These are phyloP conservation scores for Hippocampus guttulatus DNA, from an alignment of 2,113 vertebrate genomes.

Conservation along the genomic window DNA sequence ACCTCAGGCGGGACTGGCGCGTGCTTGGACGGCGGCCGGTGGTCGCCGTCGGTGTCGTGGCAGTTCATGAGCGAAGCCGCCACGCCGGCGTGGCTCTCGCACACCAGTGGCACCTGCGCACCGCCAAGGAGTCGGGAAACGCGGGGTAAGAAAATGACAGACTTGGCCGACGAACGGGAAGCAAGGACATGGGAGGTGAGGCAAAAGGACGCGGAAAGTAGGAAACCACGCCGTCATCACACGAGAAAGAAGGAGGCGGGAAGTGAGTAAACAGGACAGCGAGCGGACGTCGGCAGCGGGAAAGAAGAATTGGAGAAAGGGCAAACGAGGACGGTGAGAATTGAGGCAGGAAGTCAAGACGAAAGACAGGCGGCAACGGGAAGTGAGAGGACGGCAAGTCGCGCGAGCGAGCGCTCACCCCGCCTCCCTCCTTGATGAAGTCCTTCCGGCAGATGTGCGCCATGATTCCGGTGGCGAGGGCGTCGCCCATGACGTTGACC, in stretches of 20 bases:
- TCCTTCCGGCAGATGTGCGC: constrained; percentile 96
- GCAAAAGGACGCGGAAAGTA: not conserved
- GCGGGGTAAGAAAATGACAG: too few species aligned
- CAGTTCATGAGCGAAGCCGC: constrained; percentile 80
- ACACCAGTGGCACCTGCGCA: constrained; percentile 79
- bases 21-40: constrained; percentile 67
- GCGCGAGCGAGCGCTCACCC: constrained; percentile 68
- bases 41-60: constrained; percentile 87
- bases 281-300: too few species aligned
- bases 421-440: constrained; percentile 82
- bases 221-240: too few species aligned
- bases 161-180: too few species aligned
- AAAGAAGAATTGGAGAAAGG: too few species aligned
- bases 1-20: constrained; percentile 72
- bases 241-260: too few species aligned
- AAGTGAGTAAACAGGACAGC: too few species aligned
- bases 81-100: constrained; percentile 75
- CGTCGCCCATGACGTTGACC: constrained; percentile 95
- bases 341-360: not conserved
- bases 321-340: not conserved
- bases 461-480: constrained; percentile 94
- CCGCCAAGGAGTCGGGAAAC: not conserved
- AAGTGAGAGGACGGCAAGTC: not conserved
- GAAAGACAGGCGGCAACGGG: too few species aligned
- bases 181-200: too few species aligned